Evolutionary conservation across 2,797 vertebrate genomes (phyloP).

Genomic region (Periparus ater): DNA sequence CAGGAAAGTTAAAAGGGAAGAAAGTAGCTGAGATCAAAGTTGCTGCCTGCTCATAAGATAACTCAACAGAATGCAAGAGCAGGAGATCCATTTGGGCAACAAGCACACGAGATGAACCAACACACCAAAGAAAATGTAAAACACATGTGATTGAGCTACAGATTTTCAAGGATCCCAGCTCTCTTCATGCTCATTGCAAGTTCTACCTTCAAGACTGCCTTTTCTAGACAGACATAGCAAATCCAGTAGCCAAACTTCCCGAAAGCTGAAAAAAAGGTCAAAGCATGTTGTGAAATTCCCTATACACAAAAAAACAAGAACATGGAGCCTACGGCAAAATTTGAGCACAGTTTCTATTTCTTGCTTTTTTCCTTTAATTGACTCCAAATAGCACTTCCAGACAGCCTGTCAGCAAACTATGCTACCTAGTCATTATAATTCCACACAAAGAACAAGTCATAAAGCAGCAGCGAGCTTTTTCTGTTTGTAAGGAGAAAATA

Average conservation of each 20-base stretch:
- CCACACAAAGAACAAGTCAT: not conserved
- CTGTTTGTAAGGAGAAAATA: not conserved
- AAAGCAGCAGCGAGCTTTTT: not conserved
- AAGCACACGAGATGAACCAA: not conserved
- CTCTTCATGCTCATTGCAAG: not conserved
- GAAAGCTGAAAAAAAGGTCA: not conserved
- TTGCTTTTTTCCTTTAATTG: not conserved
- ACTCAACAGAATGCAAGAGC: not conserved
- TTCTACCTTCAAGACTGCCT: not conserved
- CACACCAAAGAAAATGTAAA: not conserved
- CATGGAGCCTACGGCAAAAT: not conserved
- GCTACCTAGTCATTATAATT: not conserved
- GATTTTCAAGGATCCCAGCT: not conserved
- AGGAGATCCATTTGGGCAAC: not conserved
- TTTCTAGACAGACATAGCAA: not conserved
- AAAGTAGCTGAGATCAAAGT: not conserved
- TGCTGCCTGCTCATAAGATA: not conserved
- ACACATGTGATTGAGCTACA: accelerated
- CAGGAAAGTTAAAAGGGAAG: not conserved
- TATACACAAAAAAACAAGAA: not conserved
- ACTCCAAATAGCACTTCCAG: not conserved
- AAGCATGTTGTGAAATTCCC: not conserved
- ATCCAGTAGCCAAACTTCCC: not conserved
- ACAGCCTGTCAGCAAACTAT: not conserved
- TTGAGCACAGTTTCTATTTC: not conserved